Conservation (phyloP, 2,797 vertebrate species). For the Denticeps clupeoides region DNA sequence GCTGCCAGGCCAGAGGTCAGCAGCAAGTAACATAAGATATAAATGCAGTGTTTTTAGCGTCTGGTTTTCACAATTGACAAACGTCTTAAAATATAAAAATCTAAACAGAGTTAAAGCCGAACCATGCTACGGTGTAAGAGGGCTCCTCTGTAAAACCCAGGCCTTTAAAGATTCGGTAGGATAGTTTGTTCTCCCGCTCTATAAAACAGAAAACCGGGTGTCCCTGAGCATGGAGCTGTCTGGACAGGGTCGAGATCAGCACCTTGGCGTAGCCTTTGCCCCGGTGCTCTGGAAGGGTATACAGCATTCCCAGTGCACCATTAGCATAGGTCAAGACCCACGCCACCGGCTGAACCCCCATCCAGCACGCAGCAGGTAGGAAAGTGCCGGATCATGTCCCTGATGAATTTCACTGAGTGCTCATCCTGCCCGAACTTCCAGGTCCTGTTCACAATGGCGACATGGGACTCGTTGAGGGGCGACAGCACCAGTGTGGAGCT, state of each 20-base stretch:
- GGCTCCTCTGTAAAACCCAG: slow-evolving; percentile 48
- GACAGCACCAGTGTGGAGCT: slow-evolving; percentile 15
- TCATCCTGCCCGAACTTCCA: slow-evolving; percentile 51
- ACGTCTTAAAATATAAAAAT: too few relatives aligned
- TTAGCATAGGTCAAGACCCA: slow-evolving; percentile 48
- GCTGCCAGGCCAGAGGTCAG: too few relatives aligned
- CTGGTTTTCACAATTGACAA: too few relatives aligned
- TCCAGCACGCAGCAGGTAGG: slow-evolving; percentile 44
- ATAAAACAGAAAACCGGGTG: slow-evolving; percentile 48
- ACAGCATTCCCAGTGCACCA: slow-evolving; percentile 36
- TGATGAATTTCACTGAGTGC: slow-evolving; percentile 19
- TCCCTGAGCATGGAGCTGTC: slow-evolving; percentile 35
- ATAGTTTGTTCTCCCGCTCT: slow-evolving; percentile 45
- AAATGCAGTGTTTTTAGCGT: too few relatives aligned
- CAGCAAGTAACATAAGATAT: too few relatives aligned
- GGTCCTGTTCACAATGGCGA: slow-evolving; percentile 44
- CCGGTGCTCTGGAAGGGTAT: slow-evolving; percentile 48
- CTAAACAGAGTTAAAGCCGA: slow-evolving; percentile 17
- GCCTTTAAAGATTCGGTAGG: slow-evolving; percentile 40
- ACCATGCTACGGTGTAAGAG: slow-evolving; percentile 36
- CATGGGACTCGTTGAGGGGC: slow-evolving; percentile 35
- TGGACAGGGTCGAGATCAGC: slow-evolving; percentile 35
- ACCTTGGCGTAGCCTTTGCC: slow-evolving; percentile 47
- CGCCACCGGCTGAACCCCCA: slow-evolving; percentile 32
- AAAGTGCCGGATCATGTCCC: slow-evolving; percentile 34